Conservation (phyloP, 1,140 invertebrate genomes). For the Fopius arisanus region DNA sequence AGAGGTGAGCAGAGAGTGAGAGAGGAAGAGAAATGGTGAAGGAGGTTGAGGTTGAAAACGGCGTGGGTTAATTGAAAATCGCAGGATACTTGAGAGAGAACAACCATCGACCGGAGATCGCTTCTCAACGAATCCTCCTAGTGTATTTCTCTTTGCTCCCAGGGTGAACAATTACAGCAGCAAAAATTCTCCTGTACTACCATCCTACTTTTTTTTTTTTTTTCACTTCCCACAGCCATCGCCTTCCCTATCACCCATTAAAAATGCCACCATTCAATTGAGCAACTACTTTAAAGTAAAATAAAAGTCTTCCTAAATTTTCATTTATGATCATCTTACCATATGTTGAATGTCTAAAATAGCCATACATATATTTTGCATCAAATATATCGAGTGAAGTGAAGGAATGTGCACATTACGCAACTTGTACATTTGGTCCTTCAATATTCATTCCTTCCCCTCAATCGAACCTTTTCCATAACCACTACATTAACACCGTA, state of each 20-base stretch:
- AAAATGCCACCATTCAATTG: too few relatives aligned
- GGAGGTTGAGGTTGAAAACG: constrained; percentile 2
- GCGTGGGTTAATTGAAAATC: constrained; percentile 50
- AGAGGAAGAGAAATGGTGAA: constrained; percentile 34
- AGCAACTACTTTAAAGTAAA: too few relatives aligned
- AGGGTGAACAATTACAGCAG: background rate
- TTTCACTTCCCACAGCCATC: background rate
- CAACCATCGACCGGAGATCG: constrained; percentile 24
- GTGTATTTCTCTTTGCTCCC: background rate
- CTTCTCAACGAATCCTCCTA: constrained; percentile 5
- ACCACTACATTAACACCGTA: background rate
- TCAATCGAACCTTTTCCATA: background rate
- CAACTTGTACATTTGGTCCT: too few relatives aligned
- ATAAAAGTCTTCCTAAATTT: too few relatives aligned
- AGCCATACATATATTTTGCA: too few relatives aligned
- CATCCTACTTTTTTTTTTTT: too few relatives aligned
- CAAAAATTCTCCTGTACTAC: background rate
- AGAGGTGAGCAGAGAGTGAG: background rate
- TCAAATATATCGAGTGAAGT: too few relatives aligned
- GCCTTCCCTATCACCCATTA: background rate
- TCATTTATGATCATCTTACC: too few relatives aligned
- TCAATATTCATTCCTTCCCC: too few relatives aligned
- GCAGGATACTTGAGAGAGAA: constrained; percentile 35
- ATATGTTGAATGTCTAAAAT: too few relatives aligned
- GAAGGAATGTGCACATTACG: background rate